Evolutionary conservation across 1,140 invertebrate species (phyloP), one percentile per base, ranked within the genome.

Genomic region (Atta colombica): DNA sequence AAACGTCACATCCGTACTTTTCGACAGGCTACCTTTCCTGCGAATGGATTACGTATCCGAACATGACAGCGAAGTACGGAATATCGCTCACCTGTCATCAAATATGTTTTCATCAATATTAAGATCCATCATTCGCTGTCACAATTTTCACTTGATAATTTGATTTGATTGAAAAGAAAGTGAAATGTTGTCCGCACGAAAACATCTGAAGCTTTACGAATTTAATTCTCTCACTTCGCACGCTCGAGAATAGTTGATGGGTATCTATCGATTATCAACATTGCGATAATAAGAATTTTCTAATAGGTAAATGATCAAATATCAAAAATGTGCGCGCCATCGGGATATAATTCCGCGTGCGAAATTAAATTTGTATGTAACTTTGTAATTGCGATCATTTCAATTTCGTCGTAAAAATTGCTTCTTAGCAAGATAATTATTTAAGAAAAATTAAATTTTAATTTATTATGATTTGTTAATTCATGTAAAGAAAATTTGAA

Each of bases 71-170:
- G 5, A 16, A 14, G 12, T 12, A 31, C 6, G 28, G 12, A 72
- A 28, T 88, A 21, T 58, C 25, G 7, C 88, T 86, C 68, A 86
- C 90, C 85, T 88, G 53, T 84, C 53, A 39, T 85, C 4, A 21
- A 35, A 63, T 14, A 8, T n/a, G 21, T 61, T 89, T 8, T 74
- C 82, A 18, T 87, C 87, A 45, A 69, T 53, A 21, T 90, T 53
- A 61, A 86, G 53, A 10, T 77, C 81, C 85, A 87, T 90, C 8
- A 31, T 25, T 14, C 61, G 14, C 45, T 61, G 61, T 31, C 55
- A n/a, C 45, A 66, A 63, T 16, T 77, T 89, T 77, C 8, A 93
- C 92, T 93, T 90, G 87, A 86, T 78, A 92, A 91, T 93, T 93
- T 93, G 35, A 89, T 51, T 18, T 65, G 25, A 1, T 39, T 55